These are phyloP conservation scores for Agrilus biguttatus DNA, from an alignment of 2,888 invertebrate species.

Conservation along the genomic window DNA sequence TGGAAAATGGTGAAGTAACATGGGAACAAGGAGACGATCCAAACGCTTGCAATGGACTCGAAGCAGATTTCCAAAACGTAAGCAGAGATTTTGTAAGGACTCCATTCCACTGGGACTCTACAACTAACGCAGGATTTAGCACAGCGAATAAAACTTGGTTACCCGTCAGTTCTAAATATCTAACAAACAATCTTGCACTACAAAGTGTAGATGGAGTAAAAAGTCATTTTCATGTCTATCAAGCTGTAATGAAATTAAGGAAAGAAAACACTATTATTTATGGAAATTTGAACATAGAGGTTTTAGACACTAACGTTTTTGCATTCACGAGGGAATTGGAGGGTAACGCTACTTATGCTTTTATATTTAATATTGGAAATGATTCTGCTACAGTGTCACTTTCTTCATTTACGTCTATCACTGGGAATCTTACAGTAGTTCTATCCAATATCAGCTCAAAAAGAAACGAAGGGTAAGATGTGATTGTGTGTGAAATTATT, in stretches of 20 bases:
- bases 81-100: constrained; percentile 65
- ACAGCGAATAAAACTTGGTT: constrained; percentile 44
- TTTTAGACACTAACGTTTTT: constrained; percentile 16
- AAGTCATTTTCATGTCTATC: constrained; percentile 51
- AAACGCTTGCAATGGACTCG: constrained; percentile 40
- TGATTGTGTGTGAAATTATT: no score
- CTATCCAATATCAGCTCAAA: not conserved
- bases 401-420: no score
- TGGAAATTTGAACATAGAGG: constrained; percentile 40
- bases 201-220: constrained; percentile 29
- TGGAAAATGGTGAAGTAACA: constrained; percentile 42
- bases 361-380: constrained; percentile 31
- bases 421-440: not conserved
- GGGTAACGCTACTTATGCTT: constrained; percentile 7
- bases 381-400: constrained; percentile 29
- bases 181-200: constrained; percentile 39
- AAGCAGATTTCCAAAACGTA: constrained; percentile 37
- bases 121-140: constrained; percentile 42
- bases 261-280: constrained; percentile 34
- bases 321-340: constrained; percentile 12
- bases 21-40: constrained; percentile 39
- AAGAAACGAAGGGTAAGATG: not conserved
- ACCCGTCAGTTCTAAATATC: constrained; percentile 49
- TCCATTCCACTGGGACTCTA: constrained; percentile 65
- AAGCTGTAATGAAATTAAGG: constrained; percentile 38